Evolutionary conservation across 2,113 vertebrate genomes (phyloP).

Genomic region (Thamnaconus septentrionalis): DNA sequence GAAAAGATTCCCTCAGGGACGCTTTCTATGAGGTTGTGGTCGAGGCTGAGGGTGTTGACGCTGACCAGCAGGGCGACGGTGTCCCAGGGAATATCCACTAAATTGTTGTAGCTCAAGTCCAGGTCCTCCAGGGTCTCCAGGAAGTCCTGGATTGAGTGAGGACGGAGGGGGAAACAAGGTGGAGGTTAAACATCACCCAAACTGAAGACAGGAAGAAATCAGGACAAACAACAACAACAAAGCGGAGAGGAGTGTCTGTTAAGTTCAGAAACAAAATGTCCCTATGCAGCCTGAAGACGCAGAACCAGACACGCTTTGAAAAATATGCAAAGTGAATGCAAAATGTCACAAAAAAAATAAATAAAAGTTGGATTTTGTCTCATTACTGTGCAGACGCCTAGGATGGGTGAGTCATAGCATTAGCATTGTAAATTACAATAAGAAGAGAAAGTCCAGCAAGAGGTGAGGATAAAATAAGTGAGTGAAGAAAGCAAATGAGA

Average conservation of each 20-base stretch:
- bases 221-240: not conserved
- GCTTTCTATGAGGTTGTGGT: slow-evolving; percentile 83
- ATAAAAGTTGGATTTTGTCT: too few species aligned
- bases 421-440: too few species aligned
- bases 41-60: slow-evolving; percentile 82
- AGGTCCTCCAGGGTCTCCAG: slow-evolving; percentile 82
- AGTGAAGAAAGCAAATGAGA: too few species aligned
- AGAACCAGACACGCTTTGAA: too few species aligned
- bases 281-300: too few species aligned
- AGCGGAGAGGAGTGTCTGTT: too few species aligned
- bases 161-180: not conserved
- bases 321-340: too few species aligned
- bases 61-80: slow-evolving; percentile 76
- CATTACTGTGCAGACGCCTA: too few species aligned
- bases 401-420: too few species aligned
- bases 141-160: slow-evolving; percentile 70
- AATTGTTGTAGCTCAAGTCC: slow-evolving; percentile 83
- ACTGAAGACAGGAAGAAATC: not conserved
- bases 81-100: slow-evolving; percentile 80
- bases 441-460: too few species aligned
- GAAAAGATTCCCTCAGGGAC: slow-evolving; percentile 84
- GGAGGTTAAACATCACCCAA: not conserved
- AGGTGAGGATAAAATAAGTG: not conserved
- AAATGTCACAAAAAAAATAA: too few species aligned
- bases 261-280: too few species aligned